Evolutionary conservation across 2,797 vertebrate species (phyloP), one percentile per base, ranked within the genome.

Genomic region (Alca torda): DNA sequence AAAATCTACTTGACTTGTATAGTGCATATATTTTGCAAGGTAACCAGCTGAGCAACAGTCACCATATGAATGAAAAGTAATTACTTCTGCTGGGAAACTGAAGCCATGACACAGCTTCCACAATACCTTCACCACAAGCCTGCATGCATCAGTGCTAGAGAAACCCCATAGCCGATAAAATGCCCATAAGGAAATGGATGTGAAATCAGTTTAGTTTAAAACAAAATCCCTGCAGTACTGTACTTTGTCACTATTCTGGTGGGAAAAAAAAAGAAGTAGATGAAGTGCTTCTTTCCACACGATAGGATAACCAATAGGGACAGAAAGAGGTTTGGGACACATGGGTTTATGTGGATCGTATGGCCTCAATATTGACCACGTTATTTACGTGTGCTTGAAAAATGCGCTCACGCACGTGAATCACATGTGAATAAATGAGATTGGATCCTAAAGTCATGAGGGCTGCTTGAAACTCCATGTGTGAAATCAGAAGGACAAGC

Each of bases 41-140:
- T 96, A 96, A 94, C 89, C 79, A 85, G 67, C 92, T 88, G 92
- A 95, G 94, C 90, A 96, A 48, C 72, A 94, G 84, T 94, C 90
- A 88, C 87, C 95, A 87, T 95, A 83, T 92, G 96, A 90, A 91
- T 83, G 94, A 97, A 97, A 90, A 95, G 84, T 90, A 94, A 76
- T 96, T 87, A 89, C 83, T 87, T 91, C 86, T 63, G 91, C 95
- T 95, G 92, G 56, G 69, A 87, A 89, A 88, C 80, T 81, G 74
- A 54, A 79, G 88, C 54, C 84, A 25, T 65, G 72, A 61, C 79
- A 95, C 89, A 93, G 89, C 92, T 97, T 96, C 95, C 92, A 84
- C 48, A 91, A 83, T 94, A 37, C 91, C 84, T 95, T 78, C 95
- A 87, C 89, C 89, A 95, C 33, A 57, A 80, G 75, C 79, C 84